Conservation (phyloP, 2,888 invertebrate species). For the Ecdyonurus torrentis region DNA sequence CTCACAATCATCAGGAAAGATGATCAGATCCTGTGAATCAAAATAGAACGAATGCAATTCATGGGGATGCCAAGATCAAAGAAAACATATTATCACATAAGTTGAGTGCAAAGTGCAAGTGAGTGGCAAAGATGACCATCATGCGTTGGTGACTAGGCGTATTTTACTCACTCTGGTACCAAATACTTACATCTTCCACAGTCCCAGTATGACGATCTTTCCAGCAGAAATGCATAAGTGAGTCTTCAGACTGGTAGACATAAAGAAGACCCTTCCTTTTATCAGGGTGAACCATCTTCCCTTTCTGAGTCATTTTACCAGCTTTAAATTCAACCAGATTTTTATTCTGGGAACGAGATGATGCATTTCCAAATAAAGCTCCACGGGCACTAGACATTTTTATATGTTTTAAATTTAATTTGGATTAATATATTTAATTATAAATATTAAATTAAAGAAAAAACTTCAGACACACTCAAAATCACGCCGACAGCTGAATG, state of each 20-base stretch:
- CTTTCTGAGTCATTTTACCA: conserved; percentile 89
- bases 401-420: too few relatives aligned
- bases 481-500: too few relatives aligned
- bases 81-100: neutral
- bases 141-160: too few relatives aligned
- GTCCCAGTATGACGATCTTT: conserved; percentile 87
- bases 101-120: too few relatives aligned
- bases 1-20: conserved; percentile 97
- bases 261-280: conserved; percentile 89
- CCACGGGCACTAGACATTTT: conserved; percentile 23
- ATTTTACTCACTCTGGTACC: too few relatives aligned
- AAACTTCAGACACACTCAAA: too few relatives aligned
- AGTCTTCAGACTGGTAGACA: conserved; percentile 92
- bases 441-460: too few relatives aligned
- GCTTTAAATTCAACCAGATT: conserved; percentile 91
- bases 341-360: conserved; percentile 62
- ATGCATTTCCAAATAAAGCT: conserved; percentile 58
- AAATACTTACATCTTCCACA: conserved; percentile 62
- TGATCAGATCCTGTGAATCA: conserved; percentile 65
- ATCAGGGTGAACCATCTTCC: conserved; percentile 86
- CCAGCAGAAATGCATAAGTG: conserved; percentile 99
- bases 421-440: too few relatives aligned
- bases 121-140: too few relatives aligned
- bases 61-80: too few relatives aligned
- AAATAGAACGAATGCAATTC: neutral